Percentiles rank a stretch among this genome's conserved stretches.
Evolutionary conservation across 2,888 invertebrate genomes (phyloP).

Genomic region (Eurytoma californica): DNA sequence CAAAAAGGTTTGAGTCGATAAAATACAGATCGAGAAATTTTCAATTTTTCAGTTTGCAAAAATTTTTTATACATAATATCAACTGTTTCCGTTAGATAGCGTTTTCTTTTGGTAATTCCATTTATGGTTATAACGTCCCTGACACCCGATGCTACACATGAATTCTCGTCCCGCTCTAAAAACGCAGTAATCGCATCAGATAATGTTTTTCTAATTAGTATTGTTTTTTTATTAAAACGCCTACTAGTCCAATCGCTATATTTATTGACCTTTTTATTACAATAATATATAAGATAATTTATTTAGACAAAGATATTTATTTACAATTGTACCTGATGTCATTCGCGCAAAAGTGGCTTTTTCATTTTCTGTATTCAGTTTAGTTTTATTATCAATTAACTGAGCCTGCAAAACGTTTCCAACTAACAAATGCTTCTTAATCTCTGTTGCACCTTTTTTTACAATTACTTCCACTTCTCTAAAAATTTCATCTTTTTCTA

Average conservation of each 20-base stretch:
- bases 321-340: conserved; percentile 31
- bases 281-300: neutral
- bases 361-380: conserved; percentile 31
- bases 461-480: conserved; percentile 33
- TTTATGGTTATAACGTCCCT: conserved; percentile 45
- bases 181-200: conserved; percentile 25
- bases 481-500: neutral
- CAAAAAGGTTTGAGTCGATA: conserved; percentile 44
- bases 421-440: conserved; percentile 40
- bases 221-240: conserved; percentile 3
- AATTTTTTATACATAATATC: conserved; percentile 44
- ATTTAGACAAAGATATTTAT: neutral
- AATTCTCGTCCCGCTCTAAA: conserved; percentile 52
- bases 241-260: conserved; percentile 21
- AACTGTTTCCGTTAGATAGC: conserved; percentile 45
- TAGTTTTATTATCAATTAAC: conserved; percentile 36
- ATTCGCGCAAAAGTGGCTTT: conserved; percentile 46
- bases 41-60: conserved; percentile 33
- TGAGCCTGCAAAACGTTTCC: conserved; percentile 39
- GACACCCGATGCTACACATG: conserved; percentile 46
- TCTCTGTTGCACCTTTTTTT: conserved; percentile 30
- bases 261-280: conserved; percentile 8
- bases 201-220: conserved; percentile 3
- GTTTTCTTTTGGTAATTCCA: conserved; percentile 43
- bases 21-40: conserved; percentile 41